Conservation (phyloP, 2,888 invertebrate genomes). For the Calameuta pallipes region DNA sequence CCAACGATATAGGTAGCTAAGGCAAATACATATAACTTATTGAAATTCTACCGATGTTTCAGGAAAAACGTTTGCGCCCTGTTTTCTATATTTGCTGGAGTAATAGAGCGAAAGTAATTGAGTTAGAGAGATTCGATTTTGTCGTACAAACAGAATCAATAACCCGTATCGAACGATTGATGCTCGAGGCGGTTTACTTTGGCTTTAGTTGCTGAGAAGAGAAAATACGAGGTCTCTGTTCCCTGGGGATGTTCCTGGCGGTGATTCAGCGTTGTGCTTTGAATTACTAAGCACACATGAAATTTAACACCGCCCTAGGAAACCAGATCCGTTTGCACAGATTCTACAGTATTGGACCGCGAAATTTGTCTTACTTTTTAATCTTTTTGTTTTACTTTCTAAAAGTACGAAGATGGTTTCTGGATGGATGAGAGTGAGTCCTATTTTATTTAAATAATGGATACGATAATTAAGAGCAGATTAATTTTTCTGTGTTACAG, state of each 20-base stretch:
- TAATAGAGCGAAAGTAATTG: constrained; percentile 53
- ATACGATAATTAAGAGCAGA: neutral
- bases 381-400: neutral
- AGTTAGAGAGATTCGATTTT: constrained; percentile 61
- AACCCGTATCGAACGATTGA: constrained; percentile 39
- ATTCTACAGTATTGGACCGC: neutral
- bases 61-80: constrained; percentile 12
- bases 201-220: constrained; percentile 39
- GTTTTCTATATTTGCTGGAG: constrained; percentile 24
- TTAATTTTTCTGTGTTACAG: neutral
- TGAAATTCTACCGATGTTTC: neutral
- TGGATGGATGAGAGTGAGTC: neutral
- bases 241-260: constrained; percentile 21
- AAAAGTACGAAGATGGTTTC: neutral
- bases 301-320: constrained; percentile 38
- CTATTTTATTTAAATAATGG: neutral
- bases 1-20: neutral
- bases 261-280: constrained; percentile 39
- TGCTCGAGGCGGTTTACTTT: constrained; percentile 50
- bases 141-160: constrained; percentile 50
- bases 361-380: neutral
- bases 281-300: constrained; percentile 50
- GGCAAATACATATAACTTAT: neutral
- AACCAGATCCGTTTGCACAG: constrained; percentile 22
- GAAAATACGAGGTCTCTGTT: constrained; percentile 30